Base-by-base conservation (phyloP, 2,888 invertebrate species). In the Xestia xanthographa region DNA sequence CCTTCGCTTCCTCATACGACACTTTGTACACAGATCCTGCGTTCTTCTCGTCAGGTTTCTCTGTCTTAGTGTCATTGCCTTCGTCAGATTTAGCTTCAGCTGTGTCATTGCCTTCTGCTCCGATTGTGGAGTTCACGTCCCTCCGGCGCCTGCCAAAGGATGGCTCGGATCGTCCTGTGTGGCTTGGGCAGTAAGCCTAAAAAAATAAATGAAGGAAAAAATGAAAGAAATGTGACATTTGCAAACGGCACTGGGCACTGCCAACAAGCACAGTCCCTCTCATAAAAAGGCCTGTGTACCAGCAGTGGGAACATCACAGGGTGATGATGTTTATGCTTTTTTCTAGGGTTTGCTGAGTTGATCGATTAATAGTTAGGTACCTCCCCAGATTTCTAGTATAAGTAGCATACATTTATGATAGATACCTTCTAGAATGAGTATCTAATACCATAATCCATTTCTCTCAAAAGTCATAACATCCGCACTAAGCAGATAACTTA, bases 171-270 rank as follows among this genome's bases (percentile, higher is more conserved):
- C 98, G 97, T 50, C 98, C 98, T 6, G 98, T 97, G 53, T 98
- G 98, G 45, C 98, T 97, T 43, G 98, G 98, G 91, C 99, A 99
- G 89, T 98, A 98, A 17, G 98, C 98, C 97, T 97, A 91, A 14
- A 90, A 91, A 48, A 6, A 20, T 41, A 72, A 50, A 41, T 38
- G 1, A 17, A 14, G 14, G 20, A 20, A 34, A 58, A 29, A 34
- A 29, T 20, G 20, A 29, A 60, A 60, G 58, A 29, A 8, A 34
- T 34, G 34, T 34, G 34, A 34, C 34, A 34, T n/a, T n/a, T n/a
- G n/a, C 34, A 34, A 34, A 34, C 34, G 34, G 34, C 34, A 34
- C 34, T 34, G 34, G 34, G 34, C 34, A 34, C 34, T n/a, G n/a
- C n/a, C n/a, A n/a, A n/a, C n/a, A n/a, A n/a, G n/a, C n/a, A n/a